These are phyloP conservation scores for Dynastes maya DNA, from an alignment of 2,888 invertebrate species.

Conservation along the genomic window DNA sequence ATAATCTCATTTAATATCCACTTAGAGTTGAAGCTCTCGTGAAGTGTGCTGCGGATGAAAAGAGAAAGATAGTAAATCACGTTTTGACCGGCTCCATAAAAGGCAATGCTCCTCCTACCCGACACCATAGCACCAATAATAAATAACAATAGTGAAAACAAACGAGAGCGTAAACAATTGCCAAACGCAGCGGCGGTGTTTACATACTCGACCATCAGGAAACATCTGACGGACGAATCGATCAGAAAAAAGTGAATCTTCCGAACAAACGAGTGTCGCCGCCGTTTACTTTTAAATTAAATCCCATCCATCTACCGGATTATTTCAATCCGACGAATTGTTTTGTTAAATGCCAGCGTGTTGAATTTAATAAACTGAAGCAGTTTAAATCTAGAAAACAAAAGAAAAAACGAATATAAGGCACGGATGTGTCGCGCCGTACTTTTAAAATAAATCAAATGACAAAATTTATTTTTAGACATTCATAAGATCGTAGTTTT, in stretches of 20 bases:
- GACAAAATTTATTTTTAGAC: conserved; percentile 44
- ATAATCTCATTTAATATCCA: conserved; percentile 33
- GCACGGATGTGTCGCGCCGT: conserved; percentile 16
- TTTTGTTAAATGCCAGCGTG: background rate
- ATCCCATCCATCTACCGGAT: background rate
- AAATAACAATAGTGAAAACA: conserved; percentile 31
- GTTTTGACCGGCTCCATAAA: conserved; percentile 41
- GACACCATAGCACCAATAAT: conserved; percentile 30
- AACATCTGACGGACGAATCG: conserved; percentile 41
- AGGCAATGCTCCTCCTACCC: conserved; percentile 43
- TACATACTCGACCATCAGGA: background rate
- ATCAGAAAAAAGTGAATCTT: conserved; percentile 41
- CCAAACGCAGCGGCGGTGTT: no score
- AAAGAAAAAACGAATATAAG: background rate
- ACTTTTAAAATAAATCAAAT: conserved; percentile 41
- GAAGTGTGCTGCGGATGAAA: background rate
- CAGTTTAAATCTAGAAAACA: conserved; percentile 3
- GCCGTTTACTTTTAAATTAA: conserved; percentile 26
- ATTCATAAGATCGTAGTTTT: background rate
- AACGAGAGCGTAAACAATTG: conserved; percentile 33
- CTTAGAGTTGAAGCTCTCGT: background rate
- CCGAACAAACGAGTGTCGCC: conserved; percentile 14
- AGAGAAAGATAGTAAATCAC: conserved; percentile 36
- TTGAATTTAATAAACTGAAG: background rate
- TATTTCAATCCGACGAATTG: conserved; percentile 1